Conservation (phyloP, 2,113 vertebrate species). For the Pardalotus punctatus region DNA sequence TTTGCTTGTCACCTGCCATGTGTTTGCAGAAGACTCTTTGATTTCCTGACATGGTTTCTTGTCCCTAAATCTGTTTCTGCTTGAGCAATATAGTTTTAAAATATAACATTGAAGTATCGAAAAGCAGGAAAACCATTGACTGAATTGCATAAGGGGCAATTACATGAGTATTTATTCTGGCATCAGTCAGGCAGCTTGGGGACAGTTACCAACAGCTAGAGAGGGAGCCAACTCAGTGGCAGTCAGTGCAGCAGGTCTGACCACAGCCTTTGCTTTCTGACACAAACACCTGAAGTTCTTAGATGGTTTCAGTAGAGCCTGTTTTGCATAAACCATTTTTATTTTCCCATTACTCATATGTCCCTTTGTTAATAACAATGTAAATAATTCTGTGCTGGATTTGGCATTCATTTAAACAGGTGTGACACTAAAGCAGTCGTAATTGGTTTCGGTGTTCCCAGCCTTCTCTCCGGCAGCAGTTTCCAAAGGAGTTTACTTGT, state of each 20-base stretch:
- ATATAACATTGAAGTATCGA: background rate
- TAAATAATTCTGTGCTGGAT: constrained; percentile 41
- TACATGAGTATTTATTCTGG: background rate
- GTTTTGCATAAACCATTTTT: constrained; percentile 44
- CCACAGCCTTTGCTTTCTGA: background rate
- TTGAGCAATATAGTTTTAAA: background rate
- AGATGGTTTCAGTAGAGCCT: constrained; percentile 8
- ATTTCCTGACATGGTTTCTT: background rate
- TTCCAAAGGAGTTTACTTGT: constrained; percentile 10
- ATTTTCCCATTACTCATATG: constrained; percentile 49
- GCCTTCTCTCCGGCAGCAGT: background rate
- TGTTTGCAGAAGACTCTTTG: background rate
- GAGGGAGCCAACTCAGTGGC: rapidly evolving
- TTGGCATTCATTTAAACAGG: constrained; percentile 53
- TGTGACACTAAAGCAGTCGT: constrained; percentile 14
- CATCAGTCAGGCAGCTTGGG: background rate
- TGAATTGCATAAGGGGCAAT: background rate
- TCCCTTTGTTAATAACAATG: constrained; percentile 40
- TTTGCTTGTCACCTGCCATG: background rate
- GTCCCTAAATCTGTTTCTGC: background rate
- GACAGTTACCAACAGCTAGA: background rate
- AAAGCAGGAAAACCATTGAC: background rate
- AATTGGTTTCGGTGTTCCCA: constrained; percentile 45
- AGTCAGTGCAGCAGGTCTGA: background rate
- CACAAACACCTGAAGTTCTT: background rate